phyloP scores from a whole-genome alignment of 1,140 invertebrate genomes.

The Cydia amplana region DNA sequence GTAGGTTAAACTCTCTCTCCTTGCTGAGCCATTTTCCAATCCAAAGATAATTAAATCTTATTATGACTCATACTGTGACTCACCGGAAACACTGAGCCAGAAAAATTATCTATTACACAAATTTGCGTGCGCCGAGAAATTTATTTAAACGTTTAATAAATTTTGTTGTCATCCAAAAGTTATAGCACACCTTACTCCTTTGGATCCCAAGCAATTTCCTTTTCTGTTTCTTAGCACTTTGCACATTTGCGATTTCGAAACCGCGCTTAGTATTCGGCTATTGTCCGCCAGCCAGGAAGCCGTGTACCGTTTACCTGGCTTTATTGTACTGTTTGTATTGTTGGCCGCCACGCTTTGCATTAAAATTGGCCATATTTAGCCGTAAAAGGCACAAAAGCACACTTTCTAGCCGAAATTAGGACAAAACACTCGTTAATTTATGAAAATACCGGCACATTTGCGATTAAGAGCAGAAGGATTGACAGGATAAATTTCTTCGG shows the following conservation, averaged over 20 bases:
- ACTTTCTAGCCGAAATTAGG: not conserved
- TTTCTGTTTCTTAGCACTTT: not conserved
- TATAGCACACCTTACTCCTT: not conserved
- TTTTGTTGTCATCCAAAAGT: not conserved
- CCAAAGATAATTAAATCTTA: not conserved
- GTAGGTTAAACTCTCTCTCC: not conserved
- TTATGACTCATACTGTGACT: conserved; percentile 8
- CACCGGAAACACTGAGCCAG: not conserved
- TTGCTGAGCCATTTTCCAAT: not conserved
- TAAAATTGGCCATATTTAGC: conserved; percentile 45
- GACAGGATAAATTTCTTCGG: not conserved
- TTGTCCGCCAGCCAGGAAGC: conserved; percentile 54
- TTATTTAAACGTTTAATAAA: not conserved
- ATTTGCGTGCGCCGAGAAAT: not conserved
- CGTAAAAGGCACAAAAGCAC: conserved; percentile 7
- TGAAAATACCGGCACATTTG: not conserved
- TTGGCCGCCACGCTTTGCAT: conserved; percentile 55
- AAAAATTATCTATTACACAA: not conserved
- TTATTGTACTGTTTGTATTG: conserved; percentile 64
- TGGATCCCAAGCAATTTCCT: not conserved
- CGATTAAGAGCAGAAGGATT: not conserved
- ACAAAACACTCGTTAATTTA: not conserved
- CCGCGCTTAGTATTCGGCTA: conserved; percentile 60
- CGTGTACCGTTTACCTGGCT: conserved; percentile 65
- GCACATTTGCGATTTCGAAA: conserved; percentile 40